Conservation (phyloP, 1,140 invertebrate genomes). For the Araneus ventricosus region DNA sequence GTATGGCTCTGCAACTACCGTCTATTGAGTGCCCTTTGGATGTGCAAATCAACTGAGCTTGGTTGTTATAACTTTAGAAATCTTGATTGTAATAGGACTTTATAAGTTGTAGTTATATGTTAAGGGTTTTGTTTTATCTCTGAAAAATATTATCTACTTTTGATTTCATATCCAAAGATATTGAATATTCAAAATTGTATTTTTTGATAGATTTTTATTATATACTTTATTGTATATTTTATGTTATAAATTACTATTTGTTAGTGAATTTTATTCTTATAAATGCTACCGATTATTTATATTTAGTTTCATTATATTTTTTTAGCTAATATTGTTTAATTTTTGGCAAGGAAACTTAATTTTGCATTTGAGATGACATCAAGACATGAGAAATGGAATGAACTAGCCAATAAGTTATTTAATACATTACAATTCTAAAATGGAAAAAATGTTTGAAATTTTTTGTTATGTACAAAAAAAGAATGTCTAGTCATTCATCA, state of each 20-base stretch:
- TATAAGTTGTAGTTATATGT: neutral
- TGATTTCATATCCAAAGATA: neutral
- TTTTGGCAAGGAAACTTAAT: slow-evolving; percentile 16
- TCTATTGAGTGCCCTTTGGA: slow-evolving; percentile 49
- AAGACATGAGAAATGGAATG: neutral
- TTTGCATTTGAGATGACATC: neutral
- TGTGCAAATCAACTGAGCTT: slow-evolving; percentile 36
- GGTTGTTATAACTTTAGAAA: neutral
- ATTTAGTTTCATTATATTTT: neutral
- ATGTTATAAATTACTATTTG: neutral
- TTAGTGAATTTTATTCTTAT: slow-evolving; percentile 3
- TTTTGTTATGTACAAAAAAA: neutral
- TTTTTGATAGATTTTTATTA: slow-evolving; percentile 20
- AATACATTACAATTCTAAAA: neutral
- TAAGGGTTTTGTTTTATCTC: neutral
- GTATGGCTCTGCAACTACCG: slow-evolving; percentile 60
- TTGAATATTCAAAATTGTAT: neutral
- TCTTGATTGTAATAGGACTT: neutral
- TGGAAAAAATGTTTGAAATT: neutral
- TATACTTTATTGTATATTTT: neutral
- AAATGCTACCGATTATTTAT: neutral
- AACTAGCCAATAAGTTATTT: neutral
- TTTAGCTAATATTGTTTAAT: neutral
- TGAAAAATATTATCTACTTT: neutral
- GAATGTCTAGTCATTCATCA: neutral